phyloP scores from a whole-genome alignment of 1,140 invertebrate genomes.

The Neodiprion pinetum region DNA sequence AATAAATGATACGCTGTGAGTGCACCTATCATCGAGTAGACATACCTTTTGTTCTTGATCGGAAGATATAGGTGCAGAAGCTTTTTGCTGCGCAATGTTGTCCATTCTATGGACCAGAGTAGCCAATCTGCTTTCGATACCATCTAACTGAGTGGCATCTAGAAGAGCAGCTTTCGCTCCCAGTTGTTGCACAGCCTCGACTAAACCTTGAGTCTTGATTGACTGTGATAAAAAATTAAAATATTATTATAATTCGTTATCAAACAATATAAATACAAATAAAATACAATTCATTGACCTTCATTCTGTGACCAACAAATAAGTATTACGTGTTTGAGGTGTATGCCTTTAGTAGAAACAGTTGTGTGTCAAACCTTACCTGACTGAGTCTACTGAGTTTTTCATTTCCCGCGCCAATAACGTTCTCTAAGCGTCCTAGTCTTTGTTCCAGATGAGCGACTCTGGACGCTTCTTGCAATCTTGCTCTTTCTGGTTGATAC shows the following conservation, averaged over 20 bases:
- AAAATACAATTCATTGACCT: no score
- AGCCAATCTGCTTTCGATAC: constrained; percentile 79
- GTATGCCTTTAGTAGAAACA: no score
- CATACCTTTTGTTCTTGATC: constrained; percentile 81
- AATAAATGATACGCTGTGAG: not conserved
- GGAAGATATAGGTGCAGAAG: constrained; percentile 69
- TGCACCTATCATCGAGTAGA: not conserved
- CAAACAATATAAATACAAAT: not conserved
- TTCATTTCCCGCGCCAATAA: constrained; percentile 51
- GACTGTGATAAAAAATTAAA: constrained; percentile 33
- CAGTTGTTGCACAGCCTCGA: constrained; percentile 78
- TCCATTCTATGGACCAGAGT: constrained; percentile 79
- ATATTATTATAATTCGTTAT: not conserved
- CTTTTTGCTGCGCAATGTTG: constrained; percentile 73
- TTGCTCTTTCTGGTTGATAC: constrained; percentile 55
- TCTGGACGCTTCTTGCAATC: constrained; percentile 47
- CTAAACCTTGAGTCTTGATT: constrained; percentile 53
- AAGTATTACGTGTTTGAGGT: no score
- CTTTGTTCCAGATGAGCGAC: constrained; percentile 53
- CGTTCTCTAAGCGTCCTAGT: constrained; percentile 51
- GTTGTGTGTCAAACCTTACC: constrained; percentile 29
- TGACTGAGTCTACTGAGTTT: constrained; percentile 52
- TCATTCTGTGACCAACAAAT: no score
- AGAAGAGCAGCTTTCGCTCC: constrained; percentile 80
- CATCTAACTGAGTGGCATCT: constrained; percentile 81